phyloP scores from a whole-genome alignment of 2,113 vertebrate species.

The Pycnonotus jocosus region DNA sequence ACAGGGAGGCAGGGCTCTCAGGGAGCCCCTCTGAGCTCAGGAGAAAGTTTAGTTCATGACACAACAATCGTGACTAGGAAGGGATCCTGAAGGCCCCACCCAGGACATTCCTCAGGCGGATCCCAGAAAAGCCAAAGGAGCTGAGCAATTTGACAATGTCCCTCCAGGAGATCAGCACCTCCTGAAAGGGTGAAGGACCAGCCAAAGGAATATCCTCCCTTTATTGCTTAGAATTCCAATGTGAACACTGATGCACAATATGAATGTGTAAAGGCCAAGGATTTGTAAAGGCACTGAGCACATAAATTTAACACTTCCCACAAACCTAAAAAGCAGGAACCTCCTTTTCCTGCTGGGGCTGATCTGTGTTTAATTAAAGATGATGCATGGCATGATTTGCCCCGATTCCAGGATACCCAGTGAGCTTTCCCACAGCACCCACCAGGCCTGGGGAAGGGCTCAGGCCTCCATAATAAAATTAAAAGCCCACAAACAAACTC shows the following conservation, averaged over 20 bases:
- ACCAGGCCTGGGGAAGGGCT: neutral
- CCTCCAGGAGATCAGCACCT: neutral
- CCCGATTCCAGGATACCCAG: neutral
- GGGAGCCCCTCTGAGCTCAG: neutral
- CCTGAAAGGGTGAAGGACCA: neutral
- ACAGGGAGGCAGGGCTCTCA: accelerated
- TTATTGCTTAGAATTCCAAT: neutral
- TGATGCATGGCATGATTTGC: neutral
- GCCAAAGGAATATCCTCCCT: neutral
- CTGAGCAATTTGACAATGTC: accelerated
- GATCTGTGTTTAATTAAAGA: neutral
- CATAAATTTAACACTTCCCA: neutral
- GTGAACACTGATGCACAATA: accelerated
- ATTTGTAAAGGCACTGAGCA: neutral
- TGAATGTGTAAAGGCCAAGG: neutral
- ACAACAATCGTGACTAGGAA: neutral
- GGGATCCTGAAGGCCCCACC: neutral
- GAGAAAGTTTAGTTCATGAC: neutral
- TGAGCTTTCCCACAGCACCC: neutral
- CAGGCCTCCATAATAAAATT: neutral
- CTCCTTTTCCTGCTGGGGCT: neutral
- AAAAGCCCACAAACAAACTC: neutral
- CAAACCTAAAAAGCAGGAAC: neutral
- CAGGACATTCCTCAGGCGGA: neutral
- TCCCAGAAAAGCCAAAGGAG: neutral